Conservation (phyloP, 2,888 invertebrate species). For the Scrobipalpa atriplicella region DNA sequence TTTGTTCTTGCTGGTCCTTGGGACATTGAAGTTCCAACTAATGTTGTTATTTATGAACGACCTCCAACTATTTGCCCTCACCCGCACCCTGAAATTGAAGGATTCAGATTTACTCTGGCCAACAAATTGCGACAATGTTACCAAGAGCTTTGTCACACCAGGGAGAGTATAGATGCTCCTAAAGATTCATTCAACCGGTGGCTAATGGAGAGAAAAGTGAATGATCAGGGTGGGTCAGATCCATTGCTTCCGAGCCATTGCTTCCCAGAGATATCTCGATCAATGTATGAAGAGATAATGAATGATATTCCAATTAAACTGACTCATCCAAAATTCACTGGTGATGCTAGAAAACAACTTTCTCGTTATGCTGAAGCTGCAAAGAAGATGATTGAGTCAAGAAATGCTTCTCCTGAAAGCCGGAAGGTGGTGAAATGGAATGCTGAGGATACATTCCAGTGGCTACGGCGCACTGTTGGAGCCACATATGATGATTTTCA, state of each 20-base stretch:
- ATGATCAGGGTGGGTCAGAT: slow-evolving; percentile 93
- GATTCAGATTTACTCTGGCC: slow-evolving; percentile 90
- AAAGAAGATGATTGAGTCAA: slow-evolving; percentile 97
- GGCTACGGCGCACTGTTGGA: slow-evolving; percentile 95
- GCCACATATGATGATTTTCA: slow-evolving; percentile 97
- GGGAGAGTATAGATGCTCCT: slow-evolving; percentile 97
- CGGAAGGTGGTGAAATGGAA: slow-evolving; percentile 99
- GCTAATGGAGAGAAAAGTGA: slow-evolving; percentile 97
- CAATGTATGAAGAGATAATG: slow-evolving; percentile 99
- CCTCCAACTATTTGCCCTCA: slow-evolving; percentile 93
- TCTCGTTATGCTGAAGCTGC: slow-evolving; percentile 98
- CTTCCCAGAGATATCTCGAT: slow-evolving; percentile 94
- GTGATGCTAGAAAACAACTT: slow-evolving; percentile 97
- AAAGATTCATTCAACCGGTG: slow-evolving; percentile 98
- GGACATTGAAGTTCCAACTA: slow-evolving; percentile 97
- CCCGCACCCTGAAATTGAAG: slow-evolving; percentile 97
- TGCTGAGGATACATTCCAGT: slow-evolving; percentile 98
- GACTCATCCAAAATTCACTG: slow-evolving; percentile 97
- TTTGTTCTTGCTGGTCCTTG: slow-evolving; percentile 95
- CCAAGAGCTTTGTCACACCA: slow-evolving; percentile 95
- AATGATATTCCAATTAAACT: slow-evolving; percentile 98
- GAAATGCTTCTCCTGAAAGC: slow-evolving; percentile 95
- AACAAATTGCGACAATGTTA: slow-evolving; percentile 95
- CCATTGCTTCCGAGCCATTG: slow-evolving; percentile 96
- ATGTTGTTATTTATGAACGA: slow-evolving; percentile 94